Conservation (phyloP, 2,797 vertebrate genomes). For the Manis crassicaudata region DNA sequence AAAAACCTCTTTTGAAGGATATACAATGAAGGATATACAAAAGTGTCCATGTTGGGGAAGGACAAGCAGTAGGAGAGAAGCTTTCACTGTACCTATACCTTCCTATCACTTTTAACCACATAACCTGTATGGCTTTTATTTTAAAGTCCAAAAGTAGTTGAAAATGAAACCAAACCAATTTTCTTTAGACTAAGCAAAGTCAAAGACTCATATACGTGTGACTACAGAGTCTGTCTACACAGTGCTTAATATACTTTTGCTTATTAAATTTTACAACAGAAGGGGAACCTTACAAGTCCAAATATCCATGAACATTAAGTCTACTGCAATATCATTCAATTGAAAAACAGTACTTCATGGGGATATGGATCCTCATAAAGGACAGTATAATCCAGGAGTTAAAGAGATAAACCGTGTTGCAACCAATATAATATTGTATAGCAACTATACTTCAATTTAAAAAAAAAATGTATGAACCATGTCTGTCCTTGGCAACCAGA, state of each 20-base stretch:
- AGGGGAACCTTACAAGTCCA: background rate
- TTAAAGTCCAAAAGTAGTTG: conserved; percentile 13
- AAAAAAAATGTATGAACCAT: background rate
- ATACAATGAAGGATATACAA: background rate
- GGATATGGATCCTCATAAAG: background rate
- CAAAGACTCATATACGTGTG: background rate
- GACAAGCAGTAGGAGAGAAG: background rate
- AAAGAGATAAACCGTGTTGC: background rate
- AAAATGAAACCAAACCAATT: conserved; percentile 18
- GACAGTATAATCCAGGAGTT: background rate
- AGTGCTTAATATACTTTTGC: background rate
- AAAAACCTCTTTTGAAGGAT: background rate
- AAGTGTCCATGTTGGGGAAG: background rate
- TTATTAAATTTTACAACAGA: background rate
- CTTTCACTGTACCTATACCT: background rate
- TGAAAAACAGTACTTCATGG: background rate
- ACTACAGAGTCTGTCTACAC: background rate
- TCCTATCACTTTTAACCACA: background rate
- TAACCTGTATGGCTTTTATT: background rate
- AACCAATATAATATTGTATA: too few relatives aligned
- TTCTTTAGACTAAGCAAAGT: background rate
- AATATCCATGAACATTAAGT: background rate
- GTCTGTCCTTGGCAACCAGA: background rate
- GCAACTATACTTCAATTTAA: too few relatives aligned
- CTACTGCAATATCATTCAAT: background rate